Conservation (phyloP, 2,113 vertebrate species). For the Misgurnus mizolepis region DNA sequence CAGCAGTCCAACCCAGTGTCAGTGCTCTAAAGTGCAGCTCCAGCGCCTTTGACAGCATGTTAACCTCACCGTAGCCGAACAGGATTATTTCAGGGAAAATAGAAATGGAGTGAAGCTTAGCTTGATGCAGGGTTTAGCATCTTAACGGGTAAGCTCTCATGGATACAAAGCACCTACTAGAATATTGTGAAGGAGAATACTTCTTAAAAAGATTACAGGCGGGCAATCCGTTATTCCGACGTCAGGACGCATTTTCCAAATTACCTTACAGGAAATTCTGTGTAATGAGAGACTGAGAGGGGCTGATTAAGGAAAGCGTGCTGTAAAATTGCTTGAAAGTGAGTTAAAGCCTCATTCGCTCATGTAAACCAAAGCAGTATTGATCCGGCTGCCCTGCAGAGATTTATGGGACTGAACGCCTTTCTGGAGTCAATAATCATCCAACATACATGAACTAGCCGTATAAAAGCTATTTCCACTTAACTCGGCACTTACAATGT, state of each 20-base stretch:
- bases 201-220: constrained; percentile 33
- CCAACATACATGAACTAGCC: constrained; percentile 42
- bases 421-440: constrained; percentile 39
- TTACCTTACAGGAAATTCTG: constrained; percentile 16
- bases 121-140: neutral
- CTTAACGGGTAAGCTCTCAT: constrained; percentile 9
- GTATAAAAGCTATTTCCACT: constrained; percentile 30
- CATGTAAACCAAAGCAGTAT: constrained; percentile 27
- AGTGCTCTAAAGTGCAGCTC: neutral
- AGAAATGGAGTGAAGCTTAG: constrained; percentile 3
- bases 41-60: neutral
- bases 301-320: neutral
- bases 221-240: neutral
- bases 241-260: constrained; percentile 21
- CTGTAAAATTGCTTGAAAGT: neutral
- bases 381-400: constrained; percentile 29
- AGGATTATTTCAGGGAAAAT: constrained; percentile 14
- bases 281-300: neutral
- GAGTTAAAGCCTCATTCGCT: constrained; percentile 42
- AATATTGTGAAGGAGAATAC: constrained; percentile 25
- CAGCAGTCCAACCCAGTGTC: neutral
- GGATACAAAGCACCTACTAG: constrained; percentile 10
- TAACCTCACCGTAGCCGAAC: constrained; percentile 8
- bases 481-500: constrained; percentile 23
- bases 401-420: constrained; percentile 24